Conservation (phyloP, 2,113 vertebrate species). For the Rhabdomys dilectus region DNA sequence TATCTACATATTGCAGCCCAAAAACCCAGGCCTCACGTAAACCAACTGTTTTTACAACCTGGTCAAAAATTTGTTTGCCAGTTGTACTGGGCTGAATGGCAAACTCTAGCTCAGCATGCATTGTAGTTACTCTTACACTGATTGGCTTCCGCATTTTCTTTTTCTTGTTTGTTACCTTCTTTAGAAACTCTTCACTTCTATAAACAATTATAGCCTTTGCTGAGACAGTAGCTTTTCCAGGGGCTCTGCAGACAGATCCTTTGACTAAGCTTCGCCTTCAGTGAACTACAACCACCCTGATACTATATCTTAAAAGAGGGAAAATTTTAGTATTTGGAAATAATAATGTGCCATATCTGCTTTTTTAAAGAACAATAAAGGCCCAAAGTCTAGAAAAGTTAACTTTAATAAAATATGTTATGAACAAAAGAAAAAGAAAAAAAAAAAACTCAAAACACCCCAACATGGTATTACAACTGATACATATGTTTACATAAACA, state of each 20-base stretch:
- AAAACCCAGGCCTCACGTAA: constrained; percentile 99
- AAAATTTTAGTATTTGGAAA: constrained; percentile 29
- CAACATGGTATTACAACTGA: constrained; percentile 30
- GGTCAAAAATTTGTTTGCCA: no score
- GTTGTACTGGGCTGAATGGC: no score
- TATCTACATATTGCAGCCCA: constrained; percentile 97
- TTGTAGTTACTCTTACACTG: no score
- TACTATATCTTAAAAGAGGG: neutral
- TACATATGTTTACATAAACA: neutral
- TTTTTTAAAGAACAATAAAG: constrained; percentile 31
- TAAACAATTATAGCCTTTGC: no score
- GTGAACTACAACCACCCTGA: no score
- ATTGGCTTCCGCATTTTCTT: no score
- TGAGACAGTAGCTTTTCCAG: no score
- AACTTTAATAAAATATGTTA: constrained; percentile 39
- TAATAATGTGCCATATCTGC: neutral
- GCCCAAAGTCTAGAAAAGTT: neutral
- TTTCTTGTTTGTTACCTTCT: no score
- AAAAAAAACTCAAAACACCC: neutral
- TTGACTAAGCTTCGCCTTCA: no score
- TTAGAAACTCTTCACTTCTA: no score
- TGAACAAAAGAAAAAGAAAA: neutral
- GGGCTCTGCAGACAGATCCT: no score
- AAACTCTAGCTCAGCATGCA: no score
- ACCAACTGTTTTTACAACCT: constrained; percentile 99